Conservation (phyloP, 2,113 vertebrate genomes). For the Tricholaema leucomelas region DNA sequence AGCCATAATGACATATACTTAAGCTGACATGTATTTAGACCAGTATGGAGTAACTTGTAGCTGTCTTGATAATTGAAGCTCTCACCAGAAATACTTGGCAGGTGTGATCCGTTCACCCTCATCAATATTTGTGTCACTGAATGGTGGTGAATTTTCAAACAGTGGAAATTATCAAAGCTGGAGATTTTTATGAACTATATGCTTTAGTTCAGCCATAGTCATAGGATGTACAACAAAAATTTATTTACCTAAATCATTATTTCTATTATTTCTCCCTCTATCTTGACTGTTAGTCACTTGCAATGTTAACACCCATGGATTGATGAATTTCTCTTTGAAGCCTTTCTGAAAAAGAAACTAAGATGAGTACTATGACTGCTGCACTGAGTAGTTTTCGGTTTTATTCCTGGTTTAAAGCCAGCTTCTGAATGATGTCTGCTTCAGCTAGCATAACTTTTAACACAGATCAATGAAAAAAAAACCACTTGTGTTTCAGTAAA, state of each 20-base stretch:
- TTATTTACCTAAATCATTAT: background rate
- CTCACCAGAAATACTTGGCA: background rate
- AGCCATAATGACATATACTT: background rate
- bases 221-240: background rate
- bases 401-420: background rate
- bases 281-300: background rate
- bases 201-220: background rate
- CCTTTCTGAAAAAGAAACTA: background rate
- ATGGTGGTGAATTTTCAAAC: background rate
- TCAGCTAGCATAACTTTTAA: background rate
- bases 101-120: background rate
- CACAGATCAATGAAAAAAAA: background rate
- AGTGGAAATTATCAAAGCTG: background rate
- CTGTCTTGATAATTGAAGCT: background rate
- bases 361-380: background rate
- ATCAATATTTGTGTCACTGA: background rate
- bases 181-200: background rate
- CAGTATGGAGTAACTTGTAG: background rate
- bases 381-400: background rate
- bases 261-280: background rate
- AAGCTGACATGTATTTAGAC: background rate
- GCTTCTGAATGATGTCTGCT: constrained; percentile 15
- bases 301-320: background rate
- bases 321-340: background rate
- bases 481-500: background rate